Percentiles rank a stretch among this genome's conserved stretches.
phyloP scores from a whole-genome alignment of 2,888 invertebrate species.

The Drosophila austrosaltans region DNA sequence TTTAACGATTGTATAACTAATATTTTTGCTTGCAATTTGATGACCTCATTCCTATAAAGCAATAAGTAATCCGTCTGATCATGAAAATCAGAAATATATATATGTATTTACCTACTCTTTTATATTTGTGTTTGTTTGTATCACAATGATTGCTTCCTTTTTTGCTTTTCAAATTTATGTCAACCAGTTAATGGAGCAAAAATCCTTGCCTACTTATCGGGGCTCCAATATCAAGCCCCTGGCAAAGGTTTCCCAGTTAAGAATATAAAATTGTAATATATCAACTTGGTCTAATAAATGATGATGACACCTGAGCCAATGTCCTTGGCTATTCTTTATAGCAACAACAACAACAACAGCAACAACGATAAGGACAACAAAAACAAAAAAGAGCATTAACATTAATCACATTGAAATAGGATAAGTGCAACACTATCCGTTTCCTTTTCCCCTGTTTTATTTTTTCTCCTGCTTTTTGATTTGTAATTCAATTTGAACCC shows the following conservation, averaged over 20 bases:
- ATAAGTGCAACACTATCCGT: slow-evolving; percentile 76
- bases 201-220: not conserved
- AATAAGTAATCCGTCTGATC: too few species aligned
- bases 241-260: not conserved
- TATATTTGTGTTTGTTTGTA: too few species aligned
- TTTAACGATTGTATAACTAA: too few species aligned
- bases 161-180: not conserved
- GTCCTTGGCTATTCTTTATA: slow-evolving; percentile 35
- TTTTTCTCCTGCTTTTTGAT: slow-evolving; percentile 37
- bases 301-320: slow-evolving; percentile 64
- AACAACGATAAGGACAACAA: not conserved
- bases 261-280: not conserved
- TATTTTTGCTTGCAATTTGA: too few species aligned
- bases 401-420: slow-evolving; percentile 35
- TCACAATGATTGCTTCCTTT: too few species aligned
- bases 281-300: slow-evolving; percentile 27
- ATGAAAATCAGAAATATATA: too few species aligned
- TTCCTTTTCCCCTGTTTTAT: slow-evolving; percentile 45
- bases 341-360: slow-evolving; percentile 23
- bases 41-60: too few species aligned
- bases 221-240: not conserved
- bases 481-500: slow-evolving; percentile 3
- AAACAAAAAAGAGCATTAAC: slow-evolving; percentile 21
- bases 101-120: too few species aligned
- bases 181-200: not conserved